phyloP scores from a whole-genome alignment of 2,888 invertebrate species.

The Lissocephala sabroskyi region DNA sequence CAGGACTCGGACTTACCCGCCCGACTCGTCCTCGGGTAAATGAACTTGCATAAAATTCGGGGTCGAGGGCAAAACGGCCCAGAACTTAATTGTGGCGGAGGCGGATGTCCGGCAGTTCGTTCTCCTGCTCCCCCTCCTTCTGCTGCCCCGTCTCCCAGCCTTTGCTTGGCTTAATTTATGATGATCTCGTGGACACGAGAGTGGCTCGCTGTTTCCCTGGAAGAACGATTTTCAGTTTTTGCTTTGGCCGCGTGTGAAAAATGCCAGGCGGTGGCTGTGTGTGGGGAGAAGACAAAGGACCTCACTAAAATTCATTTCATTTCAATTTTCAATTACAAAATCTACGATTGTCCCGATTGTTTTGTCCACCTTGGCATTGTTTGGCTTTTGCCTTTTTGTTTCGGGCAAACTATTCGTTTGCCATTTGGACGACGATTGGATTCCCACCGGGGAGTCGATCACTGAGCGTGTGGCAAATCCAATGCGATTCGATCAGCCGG shows the following conservation, averaged over 20 bases:
- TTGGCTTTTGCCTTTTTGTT: conserved; percentile 7
- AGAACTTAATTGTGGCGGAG: conserved; percentile 22
- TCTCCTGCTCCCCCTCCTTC: no score
- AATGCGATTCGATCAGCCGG: conserved; percentile 21
- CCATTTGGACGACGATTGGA: neutral
- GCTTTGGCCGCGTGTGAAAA: conserved; percentile 21
- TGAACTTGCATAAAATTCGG: conserved; percentile 30
- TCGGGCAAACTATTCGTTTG: conserved; percentile 2
- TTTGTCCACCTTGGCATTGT: conserved; percentile 15
- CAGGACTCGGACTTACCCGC: conserved; percentile 17
- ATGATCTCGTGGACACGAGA: conserved; percentile 2
- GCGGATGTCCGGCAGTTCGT: conserved; percentile 41
- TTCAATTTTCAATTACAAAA: conserved; percentile 47
- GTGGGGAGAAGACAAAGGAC: neutral
- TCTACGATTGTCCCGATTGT: conserved; percentile 47
- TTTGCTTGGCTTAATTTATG: neutral
- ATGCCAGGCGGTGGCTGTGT: neutral
- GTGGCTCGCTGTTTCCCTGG: neutral
- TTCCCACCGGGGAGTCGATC: conserved; percentile 5
- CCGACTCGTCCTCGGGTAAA: conserved; percentile 17
- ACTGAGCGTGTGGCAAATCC: conserved; percentile 46
- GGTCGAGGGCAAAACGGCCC: no score
- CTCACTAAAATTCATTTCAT: no score
- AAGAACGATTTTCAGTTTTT: conserved; percentile 7
- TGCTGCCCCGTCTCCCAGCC: neutral